Percentiles rank a stretch among this genome's conserved stretches.
Evolutionary conservation across 2,113 vertebrate genomes (phyloP).

Genomic region (Origma solitaria): DNA sequence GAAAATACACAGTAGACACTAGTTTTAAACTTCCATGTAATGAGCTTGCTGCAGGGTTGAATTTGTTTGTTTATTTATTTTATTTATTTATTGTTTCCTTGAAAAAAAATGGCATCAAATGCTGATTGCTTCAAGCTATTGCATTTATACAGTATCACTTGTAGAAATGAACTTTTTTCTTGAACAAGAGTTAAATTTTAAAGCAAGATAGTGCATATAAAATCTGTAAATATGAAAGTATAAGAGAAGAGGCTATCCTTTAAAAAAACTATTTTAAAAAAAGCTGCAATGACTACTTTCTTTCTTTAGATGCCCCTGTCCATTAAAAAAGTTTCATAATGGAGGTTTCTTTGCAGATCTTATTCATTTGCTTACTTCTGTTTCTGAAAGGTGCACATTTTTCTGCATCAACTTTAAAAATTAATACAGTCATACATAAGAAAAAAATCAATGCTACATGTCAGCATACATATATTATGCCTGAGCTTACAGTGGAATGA

Average conservation of each 20-base stretch:
- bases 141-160: neutral
- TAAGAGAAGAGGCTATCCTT: neutral
- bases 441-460: conserved; percentile 42
- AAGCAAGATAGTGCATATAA: neutral
- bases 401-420: conserved; percentile 46
- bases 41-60: neutral
- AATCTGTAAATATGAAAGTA: neutral
- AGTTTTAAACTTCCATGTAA: neutral
- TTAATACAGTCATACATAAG: conserved; percentile 29
- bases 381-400: conserved; percentile 42
- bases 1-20: neutral
- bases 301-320: neutral
- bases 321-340: neutral
- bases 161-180: neutral
- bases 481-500: conserved; percentile 22
- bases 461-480: conserved; percentile 20
- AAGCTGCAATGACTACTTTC: neutral
- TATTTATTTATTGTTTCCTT: conserved; percentile 22
- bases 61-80: conserved; percentile 12
- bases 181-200: conserved; percentile 15
- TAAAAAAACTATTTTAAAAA: neutral
- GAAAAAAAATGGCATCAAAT: neutral
- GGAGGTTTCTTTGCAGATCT: neutral
- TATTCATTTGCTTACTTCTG: conserved; percentile 2
- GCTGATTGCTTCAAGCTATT: neutral